Evolutionary conservation across 2,888 invertebrate species (phyloP), one percentile per base, ranked within the genome.

Genomic region (Macroteleia sp.): DNA sequence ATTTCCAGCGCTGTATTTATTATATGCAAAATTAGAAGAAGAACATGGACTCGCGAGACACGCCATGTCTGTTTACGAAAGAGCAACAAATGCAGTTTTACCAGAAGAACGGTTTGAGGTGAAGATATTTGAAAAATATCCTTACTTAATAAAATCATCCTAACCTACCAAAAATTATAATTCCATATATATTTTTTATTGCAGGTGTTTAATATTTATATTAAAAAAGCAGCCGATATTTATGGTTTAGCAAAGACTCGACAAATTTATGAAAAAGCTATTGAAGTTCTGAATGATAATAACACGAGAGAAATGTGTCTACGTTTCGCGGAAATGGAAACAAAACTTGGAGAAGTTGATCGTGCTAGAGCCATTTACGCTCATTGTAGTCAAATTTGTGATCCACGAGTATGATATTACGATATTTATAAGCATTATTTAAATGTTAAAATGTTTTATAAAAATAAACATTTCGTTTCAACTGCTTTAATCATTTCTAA

Each of bases 41-140:
- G 98, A 99, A 82, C 97, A 99, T 92, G 99, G 99, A 0, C 94
- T 99, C 90, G 98, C 99, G 0, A 93, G 99, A 80, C 99, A 99
- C 92, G 99, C 99, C 4, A 99, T 99, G 98, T 96, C 97, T n/a
- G 98, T 99, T 0, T 99, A 99, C 92, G 99, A 99, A 91, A 93
- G 98, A 81, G 98, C 99, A 1, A 97, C 98, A 1, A 95, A 95
- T 85, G 97, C 97, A 12, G 99, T 99, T 30, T 94, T 96, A 25
- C 96, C 96, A 16, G 96, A 97, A 85, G 97, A 99, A 92, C 97
- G 97, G 95, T 97, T 97, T 92, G 98, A 98, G 91, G 94, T 94
- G 88, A 82, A 19, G 17, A 42, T 30, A 39, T 17, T 32, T 22
- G 22, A 36, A 25, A 9, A 32, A 4, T 32, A 32, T 32, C 10